phyloP scores from a whole-genome alignment of 2,797 vertebrate genomes.

The Florisuga fusca region DNA sequence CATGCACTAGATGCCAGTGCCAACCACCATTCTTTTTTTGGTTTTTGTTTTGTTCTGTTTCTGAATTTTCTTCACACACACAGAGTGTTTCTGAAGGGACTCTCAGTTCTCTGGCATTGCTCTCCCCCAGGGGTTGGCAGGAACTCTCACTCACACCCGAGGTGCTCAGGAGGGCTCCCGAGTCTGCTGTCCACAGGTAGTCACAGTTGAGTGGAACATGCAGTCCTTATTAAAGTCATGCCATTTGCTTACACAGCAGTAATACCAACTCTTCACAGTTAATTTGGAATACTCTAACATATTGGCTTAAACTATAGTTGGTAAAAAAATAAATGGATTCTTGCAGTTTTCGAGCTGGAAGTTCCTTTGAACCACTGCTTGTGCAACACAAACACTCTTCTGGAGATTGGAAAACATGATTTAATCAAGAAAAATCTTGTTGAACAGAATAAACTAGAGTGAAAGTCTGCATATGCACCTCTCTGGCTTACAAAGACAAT shows the following conservation, averaged over 20 bases:
- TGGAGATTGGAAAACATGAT: background rate
- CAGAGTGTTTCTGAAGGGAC: background rate
- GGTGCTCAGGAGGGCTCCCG: background rate
- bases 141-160: background rate
- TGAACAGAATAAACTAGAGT: background rate
- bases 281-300: background rate
- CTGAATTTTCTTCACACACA: background rate
- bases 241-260: background rate
- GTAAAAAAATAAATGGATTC: fast-evolving
- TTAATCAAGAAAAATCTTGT: background rate
- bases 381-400: background rate
- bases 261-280: background rate
- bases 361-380: background rate
- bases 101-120: background rate
- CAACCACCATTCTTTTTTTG: background rate
- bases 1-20: background rate
- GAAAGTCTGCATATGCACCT: background rate
- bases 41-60: background rate
- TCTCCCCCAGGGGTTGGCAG: background rate
- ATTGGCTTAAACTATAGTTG: background rate
- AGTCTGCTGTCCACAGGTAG: background rate
- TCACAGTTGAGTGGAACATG: background rate
- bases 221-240: background rate
- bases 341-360: background rate
- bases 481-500: too few species aligned